Evolutionary conservation across 2,113 vertebrate genomes (phyloP), one percentile per base, ranked within the genome.

Genomic region (Pithys albifrons): DNA sequence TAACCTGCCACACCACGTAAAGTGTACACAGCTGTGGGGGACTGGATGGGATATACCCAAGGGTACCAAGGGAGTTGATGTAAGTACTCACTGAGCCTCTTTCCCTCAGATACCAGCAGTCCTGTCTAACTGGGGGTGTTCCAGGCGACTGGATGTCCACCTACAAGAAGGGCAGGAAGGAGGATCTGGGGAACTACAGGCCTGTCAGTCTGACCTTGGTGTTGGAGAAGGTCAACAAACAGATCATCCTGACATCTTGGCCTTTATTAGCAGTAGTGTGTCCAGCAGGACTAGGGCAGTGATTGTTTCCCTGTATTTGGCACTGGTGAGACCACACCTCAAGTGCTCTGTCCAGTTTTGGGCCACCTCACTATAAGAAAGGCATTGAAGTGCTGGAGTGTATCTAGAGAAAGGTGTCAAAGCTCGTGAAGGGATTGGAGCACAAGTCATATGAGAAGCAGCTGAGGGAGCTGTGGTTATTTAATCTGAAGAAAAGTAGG

Each of bases 301-400:
- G 35, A 27, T 4, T 14, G 19, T 7, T 2, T 7, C 29, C 13
- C 16, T 15, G 25, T 19, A 31, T 25, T 35, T 0, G 0, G 35
- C 17, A 43, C 13, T 49, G 41, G 41, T 41, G 41, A 72, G 58
- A 20, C 4, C 1, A 1, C 2, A 3, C 7, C 17, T 64, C 3
- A 1, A 49, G 15, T 29, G 6, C 29, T 12, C 20, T 7, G 16
- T 0, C 4, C 67, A 12, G 25, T 5, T 57, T 1, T 65, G 66
- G 7, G 3, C 3, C 28, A 54, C 5, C 3, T 65, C 49, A 25
- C 4, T 25, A 0, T 20, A 29, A 12, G n/a, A 55, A 64, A 2
- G n/a, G 25, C 35, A 25, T 1, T 25, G 24, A 22, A 8, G 13
- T 3, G 35, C 41, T 49, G 25, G 7, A 57, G 8, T 1, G 0